These are phyloP conservation scores for Embiotoca jacksoni DNA, from an alignment of 2,113 vertebrate genomes.

Conservation along the genomic window DNA sequence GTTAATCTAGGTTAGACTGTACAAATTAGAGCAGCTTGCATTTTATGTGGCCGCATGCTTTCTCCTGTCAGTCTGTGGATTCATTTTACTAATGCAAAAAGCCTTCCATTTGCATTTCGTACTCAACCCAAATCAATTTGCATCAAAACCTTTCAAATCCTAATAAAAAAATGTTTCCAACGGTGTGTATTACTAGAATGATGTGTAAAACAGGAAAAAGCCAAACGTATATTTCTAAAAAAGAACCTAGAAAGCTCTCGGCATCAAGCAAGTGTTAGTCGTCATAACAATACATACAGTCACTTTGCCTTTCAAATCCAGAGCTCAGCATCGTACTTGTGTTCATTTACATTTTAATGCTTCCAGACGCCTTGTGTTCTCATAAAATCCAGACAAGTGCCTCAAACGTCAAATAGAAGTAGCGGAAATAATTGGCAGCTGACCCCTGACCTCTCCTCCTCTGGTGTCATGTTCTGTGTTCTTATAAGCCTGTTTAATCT, in stretches of 20 bases:
- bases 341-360: conserved; percentile 61
- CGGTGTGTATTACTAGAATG: not conserved
- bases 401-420: conserved; percentile 21
- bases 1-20: not conserved
- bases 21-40: not conserved
- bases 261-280: not conserved
- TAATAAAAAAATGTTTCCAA: not conserved
- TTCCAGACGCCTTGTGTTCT: not conserved
- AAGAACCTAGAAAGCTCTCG: not conserved
- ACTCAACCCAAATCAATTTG: not conserved
- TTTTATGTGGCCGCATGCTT: too few relatives aligned
- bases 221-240: not conserved
- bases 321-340: conserved; percentile 9
- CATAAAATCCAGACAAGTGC: conserved; percentile 8
- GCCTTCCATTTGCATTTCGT: conserved; percentile 67
- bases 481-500: conserved; percentile 56
- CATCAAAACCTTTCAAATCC: not conserved
- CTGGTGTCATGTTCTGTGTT: conserved; percentile 65
- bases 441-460: conserved; percentile 62
- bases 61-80: not conserved
- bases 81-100: conserved; percentile 78
- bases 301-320: conserved; percentile 73
- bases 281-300: conserved; percentile 3
- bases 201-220: not conserved
- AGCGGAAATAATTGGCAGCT: conserved; percentile 42